Percentiles rank a stretch among this genome's conserved stretches.
Conservation (phyloP, 2,113 vertebrate species). For the Actinemys pallida region DNA sequence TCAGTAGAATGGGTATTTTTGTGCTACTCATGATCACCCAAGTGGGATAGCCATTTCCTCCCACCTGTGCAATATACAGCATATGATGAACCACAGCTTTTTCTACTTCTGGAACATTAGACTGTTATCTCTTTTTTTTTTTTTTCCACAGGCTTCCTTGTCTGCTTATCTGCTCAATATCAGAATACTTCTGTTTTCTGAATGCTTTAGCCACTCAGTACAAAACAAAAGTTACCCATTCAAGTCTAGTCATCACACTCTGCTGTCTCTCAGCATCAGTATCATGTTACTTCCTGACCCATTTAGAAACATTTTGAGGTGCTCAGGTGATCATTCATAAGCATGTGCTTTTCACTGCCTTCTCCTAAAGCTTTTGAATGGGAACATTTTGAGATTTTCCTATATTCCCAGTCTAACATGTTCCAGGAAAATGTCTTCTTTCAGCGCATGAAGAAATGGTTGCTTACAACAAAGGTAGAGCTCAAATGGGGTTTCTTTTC, state of each 20-base stretch:
- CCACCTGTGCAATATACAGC: neutral
- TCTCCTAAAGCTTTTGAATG: neutral
- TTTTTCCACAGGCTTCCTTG: neutral
- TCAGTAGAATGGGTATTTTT: neutral
- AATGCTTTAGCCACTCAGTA: neutral
- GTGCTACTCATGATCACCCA: neutral
- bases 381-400: neutral
- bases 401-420: neutral
- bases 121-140: neutral
- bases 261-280: neutral
- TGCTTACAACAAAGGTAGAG: too few species aligned
- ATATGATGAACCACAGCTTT: neutral
- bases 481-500: neutral
- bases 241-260: neutral
- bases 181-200: neutral
- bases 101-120: neutral
- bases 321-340: neutral
- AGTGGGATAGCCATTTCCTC: neutral
- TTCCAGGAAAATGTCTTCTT: neutral
- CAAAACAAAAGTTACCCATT: neutral
- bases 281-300: neutral
- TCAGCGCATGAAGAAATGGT: neutral
- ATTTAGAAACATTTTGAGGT: neutral
- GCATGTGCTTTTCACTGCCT: neutral
- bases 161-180: neutral